phyloP scores from a whole-genome alignment of 2,888 invertebrate species.

The Macaria liturata region DNA sequence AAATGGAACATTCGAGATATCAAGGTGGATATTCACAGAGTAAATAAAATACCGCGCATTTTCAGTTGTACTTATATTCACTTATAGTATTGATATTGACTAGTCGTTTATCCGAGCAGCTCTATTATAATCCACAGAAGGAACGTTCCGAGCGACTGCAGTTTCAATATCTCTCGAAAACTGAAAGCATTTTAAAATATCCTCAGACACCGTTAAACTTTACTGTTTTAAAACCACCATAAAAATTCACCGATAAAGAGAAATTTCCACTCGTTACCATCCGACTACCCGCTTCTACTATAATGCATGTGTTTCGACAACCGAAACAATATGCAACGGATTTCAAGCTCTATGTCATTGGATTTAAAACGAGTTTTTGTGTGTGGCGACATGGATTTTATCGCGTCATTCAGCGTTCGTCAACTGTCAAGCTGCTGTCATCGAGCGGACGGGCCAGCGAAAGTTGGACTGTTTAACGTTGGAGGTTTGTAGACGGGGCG shows the following conservation, averaged over 20 bases:
- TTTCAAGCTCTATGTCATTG: conserved; percentile 14
- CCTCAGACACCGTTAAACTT: conserved; percentile 8
- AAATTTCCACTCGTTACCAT: conserved; percentile 19
- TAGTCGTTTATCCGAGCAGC: no score
- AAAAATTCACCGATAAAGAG: conserved; percentile 23
- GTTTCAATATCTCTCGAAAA: no score
- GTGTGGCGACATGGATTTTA: conserved; percentile 30
- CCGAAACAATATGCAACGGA: conserved; percentile 8
- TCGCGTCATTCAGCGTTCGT: conserved; percentile 52
- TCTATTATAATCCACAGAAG: no score
- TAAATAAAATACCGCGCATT: no score
- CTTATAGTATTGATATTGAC: no score
- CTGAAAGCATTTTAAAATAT: conserved; percentile 3
- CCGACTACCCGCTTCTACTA: conserved; percentile 18
- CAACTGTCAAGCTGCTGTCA: conserved; percentile 65
- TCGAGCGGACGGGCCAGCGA: conserved; percentile 42
- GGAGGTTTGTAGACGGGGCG: not conserved
- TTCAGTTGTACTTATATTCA: no score
- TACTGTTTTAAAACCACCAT: conserved; percentile 13
- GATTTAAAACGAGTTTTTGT: conserved; percentile 16
- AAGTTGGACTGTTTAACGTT: conserved; percentile 31
- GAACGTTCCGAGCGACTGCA: no score
- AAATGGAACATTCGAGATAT: conserved; percentile 8
- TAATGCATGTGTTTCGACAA: conserved; percentile 20
- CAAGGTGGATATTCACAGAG: no score